Conservation (phyloP, 2,113 vertebrate genomes). For the Lepisosteus oculatus region DNA sequence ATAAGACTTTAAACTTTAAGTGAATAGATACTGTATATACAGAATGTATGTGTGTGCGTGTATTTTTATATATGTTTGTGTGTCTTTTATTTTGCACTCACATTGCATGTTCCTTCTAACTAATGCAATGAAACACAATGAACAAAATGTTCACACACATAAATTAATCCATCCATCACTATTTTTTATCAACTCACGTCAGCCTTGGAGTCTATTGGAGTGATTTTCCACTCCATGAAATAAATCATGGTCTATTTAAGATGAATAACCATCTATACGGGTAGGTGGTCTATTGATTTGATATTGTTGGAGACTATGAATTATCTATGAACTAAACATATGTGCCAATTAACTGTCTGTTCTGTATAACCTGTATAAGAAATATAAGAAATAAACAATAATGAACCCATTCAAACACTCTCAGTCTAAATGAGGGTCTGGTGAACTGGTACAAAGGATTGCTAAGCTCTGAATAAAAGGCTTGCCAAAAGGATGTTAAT, state of each 20-base stretch:
- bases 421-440: too few relatives aligned
- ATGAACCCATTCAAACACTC: not conserved
- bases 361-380: not conserved
- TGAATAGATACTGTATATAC: too few relatives aligned
- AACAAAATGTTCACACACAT: too few relatives aligned
- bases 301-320: not conserved
- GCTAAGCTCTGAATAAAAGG: not conserved
- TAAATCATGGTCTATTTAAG: constrained; percentile 1
- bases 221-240: constrained; percentile 4
- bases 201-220: not conserved
- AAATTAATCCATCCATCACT: not conserved
- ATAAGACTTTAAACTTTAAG: too few relatives aligned
- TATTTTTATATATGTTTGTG: too few relatives aligned
- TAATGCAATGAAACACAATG: too few relatives aligned
- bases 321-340: not conserved
- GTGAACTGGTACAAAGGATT: too few relatives aligned
- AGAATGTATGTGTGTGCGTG: not conserved
- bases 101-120: too few relatives aligned
- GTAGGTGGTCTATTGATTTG: constrained; percentile 7
- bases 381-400: not conserved
- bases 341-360: not conserved
- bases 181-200: not conserved
- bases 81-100: too few relatives aligned
- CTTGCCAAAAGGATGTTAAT: not conserved
- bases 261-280: not conserved